These are phyloP conservation scores for Pogonophryne albipinna DNA, from an alignment of 2,797 vertebrate species.

Conservation along the genomic window DNA sequence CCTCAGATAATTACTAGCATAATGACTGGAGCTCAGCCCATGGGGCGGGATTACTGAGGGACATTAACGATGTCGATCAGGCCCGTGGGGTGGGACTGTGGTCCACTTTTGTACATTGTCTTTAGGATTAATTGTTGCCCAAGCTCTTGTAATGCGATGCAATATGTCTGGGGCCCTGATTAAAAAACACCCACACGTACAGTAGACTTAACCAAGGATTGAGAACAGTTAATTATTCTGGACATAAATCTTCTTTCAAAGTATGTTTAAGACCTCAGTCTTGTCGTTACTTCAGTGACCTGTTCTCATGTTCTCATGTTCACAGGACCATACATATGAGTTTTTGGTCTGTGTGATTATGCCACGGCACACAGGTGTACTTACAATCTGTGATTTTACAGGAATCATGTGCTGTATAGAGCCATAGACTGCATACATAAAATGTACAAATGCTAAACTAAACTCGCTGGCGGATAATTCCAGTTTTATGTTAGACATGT, in stretches of 20 bases:
- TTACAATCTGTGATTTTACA: neutral
- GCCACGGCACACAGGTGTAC: neutral
- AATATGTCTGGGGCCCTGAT: conserved; percentile 75
- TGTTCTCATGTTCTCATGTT: conserved; percentile 9
- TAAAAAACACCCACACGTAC: conserved; percentile 59
- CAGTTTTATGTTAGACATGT: too few species aligned
- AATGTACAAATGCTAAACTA: too few species aligned
- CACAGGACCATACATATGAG: neutral
- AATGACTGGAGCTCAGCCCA: conserved; percentile 59
- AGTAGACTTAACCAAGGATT: conserved; percentile 41
- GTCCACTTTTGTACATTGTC: conserved; percentile 76
- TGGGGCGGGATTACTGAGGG: conserved; percentile 62
- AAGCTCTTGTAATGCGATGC: conserved; percentile 74
- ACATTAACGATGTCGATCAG: conserved; percentile 60
- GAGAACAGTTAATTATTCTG: conserved; percentile 54
- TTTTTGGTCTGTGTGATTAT: conserved; percentile 1
- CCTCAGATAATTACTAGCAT: conserved; percentile 67
- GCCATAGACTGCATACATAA: too few species aligned
- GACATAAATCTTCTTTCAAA: conserved; percentile 65
- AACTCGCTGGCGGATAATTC: too few species aligned
- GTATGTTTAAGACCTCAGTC: conserved; percentile 30
- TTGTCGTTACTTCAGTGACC: conserved; percentile 13
- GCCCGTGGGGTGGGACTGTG: conserved; percentile 56
- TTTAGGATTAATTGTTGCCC: conserved; percentile 76
- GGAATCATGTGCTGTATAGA: too few species aligned